A percentile compares a stretch with the other conserved stretches of the same genome.
These are phyloP conservation scores for Columba guinea DNA, from an alignment of 2,797 vertebrate genomes.

Conservation along the genomic window DNA sequence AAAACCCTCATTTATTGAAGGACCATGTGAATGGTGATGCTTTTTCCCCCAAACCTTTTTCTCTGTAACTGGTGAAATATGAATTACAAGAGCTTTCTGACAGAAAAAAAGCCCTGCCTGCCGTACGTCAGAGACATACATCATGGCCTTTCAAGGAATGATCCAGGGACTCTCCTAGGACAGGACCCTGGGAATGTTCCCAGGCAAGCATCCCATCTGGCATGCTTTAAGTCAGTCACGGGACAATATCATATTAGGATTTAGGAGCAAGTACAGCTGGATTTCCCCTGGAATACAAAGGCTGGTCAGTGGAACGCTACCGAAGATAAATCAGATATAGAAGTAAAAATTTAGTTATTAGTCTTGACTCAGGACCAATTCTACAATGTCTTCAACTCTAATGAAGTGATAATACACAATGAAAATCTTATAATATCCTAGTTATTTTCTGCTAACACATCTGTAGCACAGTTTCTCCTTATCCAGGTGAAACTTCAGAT, in stretches of 20 bases:
- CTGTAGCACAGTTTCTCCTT: neutral
- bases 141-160: neutral
- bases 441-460: neutral
- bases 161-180: neutral
- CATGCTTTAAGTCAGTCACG: neutral
- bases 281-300: neutral
- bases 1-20: constrained; percentile 25
- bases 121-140: neutral
- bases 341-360: neutral
- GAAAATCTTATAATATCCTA: neutral
- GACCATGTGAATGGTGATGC: neutral
- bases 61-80: neutral
- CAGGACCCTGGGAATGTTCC: neutral
- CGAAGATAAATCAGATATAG: neutral
- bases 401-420: neutral
- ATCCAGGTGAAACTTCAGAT: neutral
- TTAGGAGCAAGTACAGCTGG: neutral
- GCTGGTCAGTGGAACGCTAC: neutral
- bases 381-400: neutral
- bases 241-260: neutral
- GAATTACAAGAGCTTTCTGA: neutral
- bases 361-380: neutral
- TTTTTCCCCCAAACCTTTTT: neutral
- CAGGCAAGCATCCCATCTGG: neutral
- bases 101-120: neutral